phyloP scores from a whole-genome alignment of 2,113 vertebrate species.

The Megaceryle maxima region DNA sequence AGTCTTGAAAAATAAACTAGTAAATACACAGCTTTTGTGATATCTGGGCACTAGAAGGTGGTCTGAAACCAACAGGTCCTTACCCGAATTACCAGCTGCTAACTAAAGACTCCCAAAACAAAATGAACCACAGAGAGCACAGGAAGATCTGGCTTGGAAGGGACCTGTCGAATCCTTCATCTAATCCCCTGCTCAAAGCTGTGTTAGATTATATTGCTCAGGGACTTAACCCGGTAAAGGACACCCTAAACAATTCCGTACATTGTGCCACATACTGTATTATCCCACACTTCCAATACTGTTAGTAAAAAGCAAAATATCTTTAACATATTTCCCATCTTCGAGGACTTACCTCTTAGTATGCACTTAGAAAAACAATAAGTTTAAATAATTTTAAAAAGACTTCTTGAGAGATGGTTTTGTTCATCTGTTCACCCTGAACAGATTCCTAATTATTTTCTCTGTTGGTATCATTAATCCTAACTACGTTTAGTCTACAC shows the following conservation, averaged over 20 bases:
- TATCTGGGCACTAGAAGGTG: background rate
- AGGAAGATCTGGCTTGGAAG: background rate
- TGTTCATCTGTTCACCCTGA: background rate
- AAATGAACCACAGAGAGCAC: background rate
- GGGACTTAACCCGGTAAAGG: background rate
- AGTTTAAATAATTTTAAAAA: background rate
- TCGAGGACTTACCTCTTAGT: background rate
- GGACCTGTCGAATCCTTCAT: background rate
- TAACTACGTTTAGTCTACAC: background rate
- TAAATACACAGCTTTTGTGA: background rate
- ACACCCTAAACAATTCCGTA: background rate
- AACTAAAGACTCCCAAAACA: background rate
- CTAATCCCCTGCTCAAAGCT: background rate
- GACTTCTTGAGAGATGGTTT: background rate
- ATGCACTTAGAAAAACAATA: background rate
- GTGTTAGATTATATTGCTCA: background rate
- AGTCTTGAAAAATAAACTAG: background rate
- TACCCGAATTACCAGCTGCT: background rate
- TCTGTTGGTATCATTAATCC: background rate
- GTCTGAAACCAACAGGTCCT: background rate
- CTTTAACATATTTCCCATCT: background rate
- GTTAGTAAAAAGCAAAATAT: background rate
- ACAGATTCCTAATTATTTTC: background rate
- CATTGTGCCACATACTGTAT: fast-evolving
- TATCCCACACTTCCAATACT: background rate